Percentiles rank a stretch among this genome's conserved stretches.
phyloP scores from a whole-genome alignment of 2,113 vertebrate genomes.

The Carollia perspicillata region DNA sequence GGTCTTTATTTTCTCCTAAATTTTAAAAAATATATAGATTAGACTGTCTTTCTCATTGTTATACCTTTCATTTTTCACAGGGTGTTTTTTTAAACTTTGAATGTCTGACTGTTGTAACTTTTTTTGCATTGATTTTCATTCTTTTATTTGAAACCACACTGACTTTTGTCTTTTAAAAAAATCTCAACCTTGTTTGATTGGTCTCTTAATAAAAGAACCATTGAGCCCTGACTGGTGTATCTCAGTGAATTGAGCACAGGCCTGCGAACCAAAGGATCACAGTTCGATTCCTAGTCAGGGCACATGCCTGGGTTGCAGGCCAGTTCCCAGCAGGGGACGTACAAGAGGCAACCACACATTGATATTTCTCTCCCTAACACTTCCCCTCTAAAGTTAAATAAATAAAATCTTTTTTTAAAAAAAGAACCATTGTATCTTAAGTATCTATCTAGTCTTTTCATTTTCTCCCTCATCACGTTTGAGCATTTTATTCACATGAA shows the following conservation, averaged over 20 bases:
- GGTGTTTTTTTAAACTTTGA: background rate
- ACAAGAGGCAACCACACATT: too few species aligned
- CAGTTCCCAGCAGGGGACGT: too few species aligned
- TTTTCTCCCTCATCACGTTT: background rate
- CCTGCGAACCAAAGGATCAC: too few species aligned
- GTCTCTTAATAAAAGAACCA: constrained; percentile 43
- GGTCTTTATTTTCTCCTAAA: background rate
- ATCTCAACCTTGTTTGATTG: constrained; percentile 26
- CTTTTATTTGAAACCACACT: constrained; percentile 35
- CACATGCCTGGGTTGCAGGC: too few species aligned
- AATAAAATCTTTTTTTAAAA: too few species aligned
- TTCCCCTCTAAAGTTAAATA: too few species aligned
- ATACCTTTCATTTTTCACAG: background rate
- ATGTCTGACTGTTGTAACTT: background rate
- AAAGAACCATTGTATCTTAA: constrained; percentile 48
- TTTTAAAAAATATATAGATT: background rate
- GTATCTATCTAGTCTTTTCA: background rate
- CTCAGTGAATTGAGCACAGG: too few species aligned
- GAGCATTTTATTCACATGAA: constrained; percentile 36
- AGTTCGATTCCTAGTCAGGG: too few species aligned
- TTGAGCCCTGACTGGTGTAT: too few species aligned
- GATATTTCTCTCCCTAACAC: too few species aligned
- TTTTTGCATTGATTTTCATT: constrained; percentile 17
- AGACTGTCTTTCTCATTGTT: background rate
- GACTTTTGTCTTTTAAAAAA: constrained; percentile 24